These are phyloP conservation scores for Nephrotoma appendiculata DNA, from an alignment of 2,888 invertebrate genomes.

Conservation along the genomic window DNA sequence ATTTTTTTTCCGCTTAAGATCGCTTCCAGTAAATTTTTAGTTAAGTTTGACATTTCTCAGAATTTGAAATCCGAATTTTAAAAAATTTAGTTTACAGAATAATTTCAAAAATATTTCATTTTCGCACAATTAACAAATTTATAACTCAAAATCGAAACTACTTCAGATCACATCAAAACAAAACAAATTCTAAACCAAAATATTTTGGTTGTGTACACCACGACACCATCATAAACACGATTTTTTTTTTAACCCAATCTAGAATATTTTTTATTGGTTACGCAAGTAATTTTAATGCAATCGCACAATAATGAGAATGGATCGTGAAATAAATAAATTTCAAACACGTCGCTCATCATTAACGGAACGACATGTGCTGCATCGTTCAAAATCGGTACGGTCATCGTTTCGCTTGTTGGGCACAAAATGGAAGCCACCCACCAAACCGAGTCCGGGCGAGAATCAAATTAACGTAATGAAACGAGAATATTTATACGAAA, in stretches of 20 bases:
- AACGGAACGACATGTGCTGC: background rate
- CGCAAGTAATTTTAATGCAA: background rate
- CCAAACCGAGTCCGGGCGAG: slow-evolving; percentile 11
- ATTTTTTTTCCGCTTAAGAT: too few relatives aligned
- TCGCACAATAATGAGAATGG: background rate
- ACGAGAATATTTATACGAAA: slow-evolving; percentile 27
- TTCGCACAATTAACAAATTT: too few relatives aligned
- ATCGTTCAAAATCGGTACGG: slow-evolving; percentile 51
- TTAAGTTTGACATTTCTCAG: too few relatives aligned
- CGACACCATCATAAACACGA: background rate
- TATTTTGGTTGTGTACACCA: background rate
- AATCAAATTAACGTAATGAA: background rate
- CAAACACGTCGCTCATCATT: background rate
- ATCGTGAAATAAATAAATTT: background rate
- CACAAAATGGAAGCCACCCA: slow-evolving; percentile 39
- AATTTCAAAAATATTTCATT: background rate
- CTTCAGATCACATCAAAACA: background rate
- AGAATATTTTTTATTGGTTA: background rate
- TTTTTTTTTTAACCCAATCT: background rate
- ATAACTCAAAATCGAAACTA: too few relatives aligned
- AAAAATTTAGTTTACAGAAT: background rate
- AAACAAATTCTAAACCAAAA: background rate
- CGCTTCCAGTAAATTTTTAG: too few relatives aligned
- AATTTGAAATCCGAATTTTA: too few relatives aligned
- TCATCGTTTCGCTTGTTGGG: slow-evolving; percentile 53